These are phyloP conservation scores for Hydractinia echinata DNA, from an alignment of 30 jellyfish, hydroid and myxozoan species.

Conservation along the genomic window DNA sequence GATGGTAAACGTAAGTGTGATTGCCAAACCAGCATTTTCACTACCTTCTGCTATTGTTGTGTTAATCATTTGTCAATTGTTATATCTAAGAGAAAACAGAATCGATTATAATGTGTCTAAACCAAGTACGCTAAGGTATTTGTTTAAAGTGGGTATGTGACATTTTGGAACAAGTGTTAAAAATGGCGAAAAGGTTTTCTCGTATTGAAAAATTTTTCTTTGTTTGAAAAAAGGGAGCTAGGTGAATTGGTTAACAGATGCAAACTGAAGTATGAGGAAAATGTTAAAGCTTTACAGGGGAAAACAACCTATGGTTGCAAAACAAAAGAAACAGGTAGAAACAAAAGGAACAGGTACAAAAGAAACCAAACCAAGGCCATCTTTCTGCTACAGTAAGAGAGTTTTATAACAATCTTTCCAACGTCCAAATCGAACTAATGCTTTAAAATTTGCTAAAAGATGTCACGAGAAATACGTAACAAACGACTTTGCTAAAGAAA, in stretches of 20 bases:
- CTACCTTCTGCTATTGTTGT: background rate
- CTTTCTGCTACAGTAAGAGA: constrained; percentile 43
- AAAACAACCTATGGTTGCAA: too few species aligned
- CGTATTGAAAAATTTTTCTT: background rate
- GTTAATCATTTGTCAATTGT: too few species aligned
- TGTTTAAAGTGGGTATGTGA: too few species aligned
- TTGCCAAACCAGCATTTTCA: background rate
- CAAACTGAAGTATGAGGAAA: constrained; percentile 22
- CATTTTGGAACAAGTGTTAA: too few species aligned
- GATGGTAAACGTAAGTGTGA: constrained; percentile 19
- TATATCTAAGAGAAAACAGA: too few species aligned
- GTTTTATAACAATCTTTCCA: constrained; percentile 31
- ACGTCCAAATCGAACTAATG: constrained; percentile 28
- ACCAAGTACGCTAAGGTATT: too few species aligned
- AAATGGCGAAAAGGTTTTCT: too few species aligned
- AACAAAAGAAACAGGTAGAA: background rate
- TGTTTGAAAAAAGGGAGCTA: constrained; percentile 45
- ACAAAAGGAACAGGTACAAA: too few species aligned
- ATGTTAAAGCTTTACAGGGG: too few species aligned
- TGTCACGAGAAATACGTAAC: constrained; percentile 49
- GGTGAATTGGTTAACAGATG: constrained; percentile 31
- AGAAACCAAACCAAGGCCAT: constrained; percentile 45
- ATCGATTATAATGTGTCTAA: too few species aligned
- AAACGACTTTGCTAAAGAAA: constrained; percentile 31
- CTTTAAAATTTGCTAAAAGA: constrained; percentile 50